phyloP scores from a whole-genome alignment of 2,888 invertebrate genomes.

The Scelioninae gen. 1 region DNA sequence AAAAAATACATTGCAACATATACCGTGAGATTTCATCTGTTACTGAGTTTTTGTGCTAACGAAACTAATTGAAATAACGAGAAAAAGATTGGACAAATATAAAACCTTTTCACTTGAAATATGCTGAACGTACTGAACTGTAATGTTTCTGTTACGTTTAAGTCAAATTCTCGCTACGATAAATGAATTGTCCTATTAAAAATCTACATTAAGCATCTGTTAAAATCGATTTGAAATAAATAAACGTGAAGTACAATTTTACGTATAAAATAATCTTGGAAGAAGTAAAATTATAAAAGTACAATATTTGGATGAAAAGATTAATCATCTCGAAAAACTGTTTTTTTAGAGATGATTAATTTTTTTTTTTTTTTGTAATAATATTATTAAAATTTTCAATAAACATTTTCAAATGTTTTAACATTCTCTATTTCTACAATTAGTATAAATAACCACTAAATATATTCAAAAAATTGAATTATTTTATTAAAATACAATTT shows the following conservation, averaged over 20 bases:
- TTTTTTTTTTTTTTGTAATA: no score
- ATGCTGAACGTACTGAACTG: constrained; percentile 13
- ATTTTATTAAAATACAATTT: no score
- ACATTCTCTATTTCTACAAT: no score
- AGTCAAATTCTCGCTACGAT: constrained; percentile 29
- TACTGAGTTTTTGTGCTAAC: constrained; percentile 31
- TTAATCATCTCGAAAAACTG: no score
- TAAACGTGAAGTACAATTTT: background rate
- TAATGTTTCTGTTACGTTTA: constrained; percentile 12
- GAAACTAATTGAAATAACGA: constrained; percentile 61
- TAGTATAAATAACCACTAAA: no score
- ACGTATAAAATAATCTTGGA: background rate
- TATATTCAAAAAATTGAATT: no score
- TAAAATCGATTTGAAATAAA: background rate
- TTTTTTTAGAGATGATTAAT: no score
- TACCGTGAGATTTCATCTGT: constrained; percentile 24
- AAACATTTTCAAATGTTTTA: no score
- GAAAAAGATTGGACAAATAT: constrained; percentile 19
- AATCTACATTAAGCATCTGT: constrained; percentile 18
- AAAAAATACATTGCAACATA: no score
- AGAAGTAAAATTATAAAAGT: background rate
- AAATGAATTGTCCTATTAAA: constrained; percentile 45
- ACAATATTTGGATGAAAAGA: no score
- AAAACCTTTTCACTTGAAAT: constrained; percentile 33
- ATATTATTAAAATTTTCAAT: no score